Percentiles rank a stretch among this genome's conserved stretches.
Evolutionary conservation across 2,888 invertebrate species (phyloP).

Genomic region (Drosophila quinaria): DNA sequence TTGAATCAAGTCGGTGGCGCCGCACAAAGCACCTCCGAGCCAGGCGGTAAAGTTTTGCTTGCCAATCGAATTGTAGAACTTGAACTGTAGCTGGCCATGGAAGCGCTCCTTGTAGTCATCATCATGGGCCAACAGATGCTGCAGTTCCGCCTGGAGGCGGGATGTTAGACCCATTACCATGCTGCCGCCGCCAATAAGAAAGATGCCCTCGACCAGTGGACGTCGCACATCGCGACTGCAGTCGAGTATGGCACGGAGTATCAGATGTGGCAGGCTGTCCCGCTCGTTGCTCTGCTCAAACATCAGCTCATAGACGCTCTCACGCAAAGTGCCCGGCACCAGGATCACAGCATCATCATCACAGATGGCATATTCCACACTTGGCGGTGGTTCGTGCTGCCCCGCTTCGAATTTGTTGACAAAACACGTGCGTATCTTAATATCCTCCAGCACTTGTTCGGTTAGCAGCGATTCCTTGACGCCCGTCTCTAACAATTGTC

Average conservation of each 20-base stretch:
- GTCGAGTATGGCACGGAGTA: constrained; percentile 92
- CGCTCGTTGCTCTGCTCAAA: constrained; percentile 94
- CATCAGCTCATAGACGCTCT: constrained; percentile 93
- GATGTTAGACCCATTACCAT: constrained; percentile 93
- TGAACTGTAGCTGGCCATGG: constrained; percentile 87
- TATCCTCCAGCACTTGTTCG: constrained; percentile 90
- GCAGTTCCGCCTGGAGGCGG: constrained; percentile 92
- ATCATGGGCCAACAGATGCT: constrained; percentile 87
- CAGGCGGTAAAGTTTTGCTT: constrained; percentile 94
- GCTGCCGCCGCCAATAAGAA: constrained; percentile 94
- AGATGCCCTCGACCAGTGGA: constrained; percentile 92
- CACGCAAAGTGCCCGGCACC: constrained; percentile 90
- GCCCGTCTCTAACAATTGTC: constrained; percentile 86
- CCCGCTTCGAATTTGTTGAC: constrained; percentile 90
- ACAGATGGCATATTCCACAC: constrained; percentile 89
- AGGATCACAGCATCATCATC: constrained; percentile 88
- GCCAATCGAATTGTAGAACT: constrained; percentile 93
- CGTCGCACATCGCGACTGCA: constrained; percentile 94
- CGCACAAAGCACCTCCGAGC: constrained; percentile 94
- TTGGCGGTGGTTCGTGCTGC: constrained; percentile 86
- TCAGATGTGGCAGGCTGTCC: constrained; percentile 92
- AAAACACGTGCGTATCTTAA: constrained; percentile 95
- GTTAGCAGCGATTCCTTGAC: constrained; percentile 85
- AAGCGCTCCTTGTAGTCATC: constrained; percentile 88
- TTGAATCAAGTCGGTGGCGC: constrained; percentile 90